These are phyloP conservation scores for Chrysolina americana DNA, from an alignment of 2,888 invertebrate species.

Conservation along the genomic window DNA sequence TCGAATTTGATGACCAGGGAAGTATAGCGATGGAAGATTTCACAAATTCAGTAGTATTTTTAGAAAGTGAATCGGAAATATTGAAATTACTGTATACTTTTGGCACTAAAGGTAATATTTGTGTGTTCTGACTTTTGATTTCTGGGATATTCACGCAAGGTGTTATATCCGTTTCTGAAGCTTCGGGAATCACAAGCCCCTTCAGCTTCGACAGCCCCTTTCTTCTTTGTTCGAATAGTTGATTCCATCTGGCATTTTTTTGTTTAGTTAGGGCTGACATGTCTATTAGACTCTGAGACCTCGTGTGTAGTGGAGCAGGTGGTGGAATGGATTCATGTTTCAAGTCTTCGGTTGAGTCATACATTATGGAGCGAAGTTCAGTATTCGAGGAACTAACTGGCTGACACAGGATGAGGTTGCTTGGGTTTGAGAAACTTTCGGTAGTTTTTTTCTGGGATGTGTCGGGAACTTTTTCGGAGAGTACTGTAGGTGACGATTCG, in stretches of 20 bases:
- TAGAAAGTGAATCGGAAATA: slow-evolving; percentile 49
- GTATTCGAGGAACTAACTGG: slow-evolving; percentile 57
- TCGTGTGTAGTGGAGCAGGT: slow-evolving; percentile 63
- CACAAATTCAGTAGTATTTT: slow-evolving; percentile 34
- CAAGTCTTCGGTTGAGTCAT: slow-evolving; percentile 53
- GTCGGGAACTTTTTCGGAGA: slow-evolving; percentile 29
- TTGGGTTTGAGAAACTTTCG: slow-evolving; percentile 46
- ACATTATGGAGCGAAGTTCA: slow-evolving; percentile 55
- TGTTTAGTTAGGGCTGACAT: slow-evolving; percentile 61
- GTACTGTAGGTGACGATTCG: slow-evolving; percentile 4
- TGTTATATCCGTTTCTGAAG: slow-evolving; percentile 67
- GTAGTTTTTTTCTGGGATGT: slow-evolving; percentile 31
- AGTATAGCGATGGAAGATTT: slow-evolving; percentile 60
- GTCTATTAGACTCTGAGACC: slow-evolving; percentile 72
- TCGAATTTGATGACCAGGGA: slow-evolving; percentile 66
- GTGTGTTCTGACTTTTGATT: slow-evolving; percentile 77
- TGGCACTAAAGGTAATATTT: slow-evolving; percentile 50
- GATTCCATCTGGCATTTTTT: slow-evolving; percentile 74
- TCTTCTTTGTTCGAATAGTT: slow-evolving; percentile 85
- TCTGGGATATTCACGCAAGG: slow-evolving; percentile 85
- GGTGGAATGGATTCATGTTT: slow-evolving; percentile 48
- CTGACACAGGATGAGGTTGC: slow-evolving; percentile 35
- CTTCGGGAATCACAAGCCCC: slow-evolving; percentile 91
- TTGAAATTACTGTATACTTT: slow-evolving; percentile 48
- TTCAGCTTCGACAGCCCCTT: slow-evolving; percentile 88